Evolutionary conservation across 2,888 invertebrate species (phyloP).

Genomic region (Dicroscelio sp.): DNA sequence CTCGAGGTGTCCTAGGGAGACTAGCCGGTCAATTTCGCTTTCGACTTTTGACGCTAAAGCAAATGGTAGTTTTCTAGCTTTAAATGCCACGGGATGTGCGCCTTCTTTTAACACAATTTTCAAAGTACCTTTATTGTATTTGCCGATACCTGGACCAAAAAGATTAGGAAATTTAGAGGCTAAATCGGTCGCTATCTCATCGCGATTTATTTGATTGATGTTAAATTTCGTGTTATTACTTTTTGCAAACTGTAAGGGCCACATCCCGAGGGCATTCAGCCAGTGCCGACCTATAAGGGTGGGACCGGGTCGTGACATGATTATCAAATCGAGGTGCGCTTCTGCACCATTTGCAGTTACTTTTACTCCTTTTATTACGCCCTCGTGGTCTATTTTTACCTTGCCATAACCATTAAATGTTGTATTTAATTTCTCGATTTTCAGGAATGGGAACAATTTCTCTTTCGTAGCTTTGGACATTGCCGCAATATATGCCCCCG

Average conservation of each 20-base stretch:
- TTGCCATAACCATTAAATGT: conserved; percentile 77
- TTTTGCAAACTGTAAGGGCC: background rate
- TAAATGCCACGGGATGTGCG: conserved; percentile 54
- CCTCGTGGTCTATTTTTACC: conserved; percentile 66
- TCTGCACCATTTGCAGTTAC: background rate
- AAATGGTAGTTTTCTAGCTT: conserved; percentile 45
- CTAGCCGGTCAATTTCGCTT: conserved; percentile 81
- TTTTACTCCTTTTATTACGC: conserved; percentile 21
- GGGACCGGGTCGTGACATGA: conserved; percentile 78
- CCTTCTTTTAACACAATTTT: conserved; percentile 64
- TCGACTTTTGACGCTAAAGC: conserved; percentile 63
- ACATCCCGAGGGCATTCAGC: conserved; percentile 64
- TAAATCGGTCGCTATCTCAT: no score
- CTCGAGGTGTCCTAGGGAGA: conserved; percentile 73
- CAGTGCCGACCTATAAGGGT: conserved; percentile 85
- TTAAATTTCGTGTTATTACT: no score
- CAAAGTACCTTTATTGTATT: conserved; percentile 24
- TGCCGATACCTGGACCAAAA: background rate
- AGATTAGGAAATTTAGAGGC: no score
- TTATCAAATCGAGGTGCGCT: conserved; percentile 47
- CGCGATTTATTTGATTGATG: no score
- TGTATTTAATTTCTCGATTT: conserved; percentile 49
- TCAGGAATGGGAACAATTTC: conserved; percentile 57
- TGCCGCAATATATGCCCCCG: conserved; percentile 76
- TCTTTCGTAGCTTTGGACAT: conserved; percentile 72